Percentiles rank a stretch among this genome's conserved stretches.
Conservation (phyloP, 2,113 vertebrate genomes). For the Centropus bengalensis region DNA sequence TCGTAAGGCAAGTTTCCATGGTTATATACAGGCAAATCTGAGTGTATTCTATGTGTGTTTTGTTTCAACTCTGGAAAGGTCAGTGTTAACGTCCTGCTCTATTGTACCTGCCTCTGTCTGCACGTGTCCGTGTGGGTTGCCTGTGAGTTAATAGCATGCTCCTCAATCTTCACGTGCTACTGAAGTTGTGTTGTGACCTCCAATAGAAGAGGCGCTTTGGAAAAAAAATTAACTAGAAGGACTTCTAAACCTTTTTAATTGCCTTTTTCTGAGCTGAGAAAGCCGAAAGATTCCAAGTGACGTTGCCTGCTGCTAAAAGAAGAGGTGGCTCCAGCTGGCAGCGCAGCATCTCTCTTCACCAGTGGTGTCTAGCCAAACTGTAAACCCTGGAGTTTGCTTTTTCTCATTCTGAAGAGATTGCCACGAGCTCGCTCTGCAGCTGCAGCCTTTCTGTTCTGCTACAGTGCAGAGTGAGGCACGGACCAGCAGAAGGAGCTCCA, state of each 20-base stretch:
- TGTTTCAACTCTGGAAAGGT: neutral
- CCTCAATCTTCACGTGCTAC: neutral
- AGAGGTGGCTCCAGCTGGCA: neutral
- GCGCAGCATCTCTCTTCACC: slow-evolving; percentile 15
- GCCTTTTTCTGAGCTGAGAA: slow-evolving; percentile 17
- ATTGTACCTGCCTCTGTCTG: neutral
- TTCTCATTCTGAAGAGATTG: neutral
- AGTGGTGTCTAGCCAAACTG: slow-evolving; percentile 7
- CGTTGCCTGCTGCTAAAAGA: slow-evolving; percentile 34
- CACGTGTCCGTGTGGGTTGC: neutral
- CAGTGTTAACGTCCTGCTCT: neutral
- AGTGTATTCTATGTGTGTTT: neutral
- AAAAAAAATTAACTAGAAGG: neutral
- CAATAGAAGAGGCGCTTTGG: neutral
- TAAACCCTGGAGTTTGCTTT: neutral
- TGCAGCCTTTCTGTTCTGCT: neutral
- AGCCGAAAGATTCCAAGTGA: neutral
- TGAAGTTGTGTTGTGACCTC: neutral
- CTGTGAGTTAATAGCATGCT: neutral
- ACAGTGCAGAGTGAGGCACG: slow-evolving; percentile 9
- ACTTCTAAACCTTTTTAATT: neutral
- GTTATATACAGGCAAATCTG: neutral
- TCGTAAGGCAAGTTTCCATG: neutral
- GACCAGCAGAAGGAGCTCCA: slow-evolving; percentile 73
- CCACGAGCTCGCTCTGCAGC: neutral